These are phyloP conservation scores for Drosophila setosimentum DNA, from an alignment of 2,888 invertebrate genomes.

Conservation along the genomic window DNA sequence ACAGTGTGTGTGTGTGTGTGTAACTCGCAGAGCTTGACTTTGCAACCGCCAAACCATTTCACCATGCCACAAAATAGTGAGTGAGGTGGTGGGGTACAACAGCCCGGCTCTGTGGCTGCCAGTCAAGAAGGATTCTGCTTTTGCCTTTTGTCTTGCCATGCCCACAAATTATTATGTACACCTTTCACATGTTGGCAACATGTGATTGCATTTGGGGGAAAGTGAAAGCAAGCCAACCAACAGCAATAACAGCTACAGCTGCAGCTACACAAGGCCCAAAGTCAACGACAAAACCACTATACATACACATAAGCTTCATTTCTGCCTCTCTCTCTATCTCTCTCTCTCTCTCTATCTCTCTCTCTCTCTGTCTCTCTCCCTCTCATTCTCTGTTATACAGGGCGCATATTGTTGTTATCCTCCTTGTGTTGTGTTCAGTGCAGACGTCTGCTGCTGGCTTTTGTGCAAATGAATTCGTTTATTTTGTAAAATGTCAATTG, in stretches of 20 bases:
- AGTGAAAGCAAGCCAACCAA: conserved; percentile 64
- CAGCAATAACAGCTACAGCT: conserved; percentile 2
- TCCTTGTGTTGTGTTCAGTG: conserved; percentile 26
- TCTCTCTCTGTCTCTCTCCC: neutral
- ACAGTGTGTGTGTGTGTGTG: conserved; percentile 5
- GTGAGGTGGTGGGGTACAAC: neutral
- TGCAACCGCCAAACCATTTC: conserved; percentile 69
- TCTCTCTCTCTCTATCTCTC: neutral
- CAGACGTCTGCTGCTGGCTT: conserved; percentile 52
- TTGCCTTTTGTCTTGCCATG: conserved; percentile 15
- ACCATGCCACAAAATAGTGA: conserved; percentile 48
- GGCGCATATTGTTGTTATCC: conserved; percentile 28
- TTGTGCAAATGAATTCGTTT: conserved; percentile 81
- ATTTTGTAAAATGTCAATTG: conserved; percentile 81
- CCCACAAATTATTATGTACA: conserved; percentile 76
- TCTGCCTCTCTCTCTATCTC: neutral
- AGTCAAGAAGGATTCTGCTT: conserved; percentile 12
- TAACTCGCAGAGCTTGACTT: conserved; percentile 64
- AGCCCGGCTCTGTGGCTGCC: neutral
- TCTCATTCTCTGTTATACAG: neutral
- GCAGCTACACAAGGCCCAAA: conserved; percentile 22
- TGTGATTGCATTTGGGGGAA: conserved; percentile 76
- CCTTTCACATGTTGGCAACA: conserved; percentile 80
- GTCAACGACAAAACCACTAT: conserved; percentile 60
- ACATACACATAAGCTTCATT: conserved; percentile 26